Conservation (phyloP, 23 tunicate species). For the Diplosoma virens region DNA sequence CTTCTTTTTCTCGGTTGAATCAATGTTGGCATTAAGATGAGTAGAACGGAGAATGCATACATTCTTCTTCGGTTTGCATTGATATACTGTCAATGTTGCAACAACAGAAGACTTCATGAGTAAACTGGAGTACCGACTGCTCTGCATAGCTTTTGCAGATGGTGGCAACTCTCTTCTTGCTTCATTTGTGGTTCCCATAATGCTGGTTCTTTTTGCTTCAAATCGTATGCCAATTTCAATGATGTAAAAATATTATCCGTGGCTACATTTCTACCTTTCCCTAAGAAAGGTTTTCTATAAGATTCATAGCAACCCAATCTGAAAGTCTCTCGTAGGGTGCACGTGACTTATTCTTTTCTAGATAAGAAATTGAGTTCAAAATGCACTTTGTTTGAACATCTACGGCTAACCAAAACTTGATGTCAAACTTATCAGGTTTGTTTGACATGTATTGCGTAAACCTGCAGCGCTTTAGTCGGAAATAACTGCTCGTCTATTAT, state of each 20-base stretch:
- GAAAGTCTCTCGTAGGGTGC: background rate
- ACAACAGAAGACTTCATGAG: too few species aligned
- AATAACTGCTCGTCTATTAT: too few species aligned
- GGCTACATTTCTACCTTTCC: background rate
- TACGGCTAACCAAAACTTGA: background rate
- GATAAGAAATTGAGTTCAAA: background rate
- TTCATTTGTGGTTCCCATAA: background rate
- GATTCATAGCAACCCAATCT: background rate
- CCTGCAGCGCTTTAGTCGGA: too few species aligned
- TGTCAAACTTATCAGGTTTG: background rate
- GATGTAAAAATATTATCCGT: background rate
- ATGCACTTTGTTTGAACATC: background rate
- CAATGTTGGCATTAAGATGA: background rate
- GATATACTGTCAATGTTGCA: background rate
- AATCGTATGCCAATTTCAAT: background rate
- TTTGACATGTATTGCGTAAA: background rate
- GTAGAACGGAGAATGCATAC: background rate
- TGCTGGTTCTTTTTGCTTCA: background rate
- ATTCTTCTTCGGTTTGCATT: background rate
- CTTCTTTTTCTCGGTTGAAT: background rate
- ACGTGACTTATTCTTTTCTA: background rate
- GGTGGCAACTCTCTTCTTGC: background rate
- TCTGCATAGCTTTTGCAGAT: background rate
- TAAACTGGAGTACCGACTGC: background rate
- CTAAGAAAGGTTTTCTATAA: background rate